phyloP scores from a whole-genome alignment of 2,113 vertebrate genomes.

The Myrmecobius fasciatus region DNA sequence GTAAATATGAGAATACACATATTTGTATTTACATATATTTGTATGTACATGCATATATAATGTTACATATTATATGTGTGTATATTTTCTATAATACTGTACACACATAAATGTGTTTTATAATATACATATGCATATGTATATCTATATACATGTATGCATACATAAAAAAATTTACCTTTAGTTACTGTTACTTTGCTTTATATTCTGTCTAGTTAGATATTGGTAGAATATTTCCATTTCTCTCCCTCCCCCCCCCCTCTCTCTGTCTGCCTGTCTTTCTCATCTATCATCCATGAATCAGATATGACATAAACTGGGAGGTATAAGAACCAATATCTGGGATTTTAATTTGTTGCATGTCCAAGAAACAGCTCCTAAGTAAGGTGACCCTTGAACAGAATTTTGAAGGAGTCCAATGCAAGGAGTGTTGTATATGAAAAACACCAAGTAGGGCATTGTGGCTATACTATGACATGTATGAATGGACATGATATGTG shows the following conservation, averaged over 20 bases:
- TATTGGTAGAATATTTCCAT: not conserved
- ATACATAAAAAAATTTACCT: not conserved
- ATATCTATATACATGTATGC: too few species aligned
- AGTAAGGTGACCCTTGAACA: not conserved
- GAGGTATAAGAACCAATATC: not conserved
- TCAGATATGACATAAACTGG: not conserved
- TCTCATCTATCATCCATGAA: not conserved
- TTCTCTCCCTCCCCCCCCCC: too few species aligned
- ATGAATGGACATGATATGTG: not conserved
- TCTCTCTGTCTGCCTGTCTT: not conserved
- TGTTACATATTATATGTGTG: not conserved
- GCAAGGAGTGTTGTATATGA: not conserved
- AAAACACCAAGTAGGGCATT: not conserved
- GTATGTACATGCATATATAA: not conserved
- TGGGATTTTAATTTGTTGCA: not conserved
- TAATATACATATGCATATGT: too few species aligned
- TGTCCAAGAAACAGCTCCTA: not conserved
- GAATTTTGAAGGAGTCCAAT: not conserved
- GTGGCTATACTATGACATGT: not conserved
- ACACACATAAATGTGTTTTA: too few species aligned
- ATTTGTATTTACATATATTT: not conserved
- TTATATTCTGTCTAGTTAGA: not conserved
- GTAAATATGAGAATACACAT: too few species aligned
- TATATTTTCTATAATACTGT: too few species aligned
- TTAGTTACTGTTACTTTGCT: too few species aligned